phyloP scores from a whole-genome alignment of 2,888 invertebrate species.

The Merodon equestris region DNA sequence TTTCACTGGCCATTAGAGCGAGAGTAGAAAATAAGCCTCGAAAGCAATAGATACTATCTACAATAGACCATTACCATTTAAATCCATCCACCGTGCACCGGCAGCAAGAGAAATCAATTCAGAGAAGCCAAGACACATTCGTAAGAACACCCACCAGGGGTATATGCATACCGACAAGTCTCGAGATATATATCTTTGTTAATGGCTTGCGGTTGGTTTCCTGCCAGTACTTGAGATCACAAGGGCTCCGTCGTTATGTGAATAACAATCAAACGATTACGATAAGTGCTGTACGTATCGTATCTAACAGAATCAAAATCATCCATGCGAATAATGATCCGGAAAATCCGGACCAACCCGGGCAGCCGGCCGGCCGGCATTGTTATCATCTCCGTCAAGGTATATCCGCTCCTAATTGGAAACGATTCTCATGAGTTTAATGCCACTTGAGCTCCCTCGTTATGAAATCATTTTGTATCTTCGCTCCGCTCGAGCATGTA shows the following conservation, averaged over 20 bases:
- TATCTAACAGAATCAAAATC: too few relatives aligned
- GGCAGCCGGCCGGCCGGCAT: constrained; percentile 4
- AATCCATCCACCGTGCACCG: constrained; percentile 2
- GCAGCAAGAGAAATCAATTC: not conserved
- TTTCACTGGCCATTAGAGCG: constrained; percentile 6
- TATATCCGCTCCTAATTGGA: not conserved
- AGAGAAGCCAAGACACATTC: not conserved
- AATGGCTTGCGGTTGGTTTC: too few relatives aligned
- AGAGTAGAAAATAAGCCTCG: constrained; percentile 10
- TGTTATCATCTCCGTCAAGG: not conserved
- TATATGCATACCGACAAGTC: too few relatives aligned
- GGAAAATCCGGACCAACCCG: not conserved
- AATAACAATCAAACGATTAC: too few relatives aligned
- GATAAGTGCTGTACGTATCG: too few relatives aligned
- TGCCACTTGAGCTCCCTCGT: not conserved
- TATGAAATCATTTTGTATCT: not conserved
- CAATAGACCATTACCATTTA: constrained; percentile 8
- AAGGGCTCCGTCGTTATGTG: too few relatives aligned
- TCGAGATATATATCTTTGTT: too few relatives aligned
- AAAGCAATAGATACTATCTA: constrained; percentile 69
- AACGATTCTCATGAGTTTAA: not conserved
- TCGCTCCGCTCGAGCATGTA: constrained; percentile 8
- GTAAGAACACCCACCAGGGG: not conserved
- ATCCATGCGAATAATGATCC: too few relatives aligned
- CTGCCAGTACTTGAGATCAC: too few relatives aligned